Evolutionary conservation across 35 echinoderm and acorn worm species (phyloP), one percentile per base, ranked within the genome.

Genomic region (Heliocidaris tuberculata): DNA sequence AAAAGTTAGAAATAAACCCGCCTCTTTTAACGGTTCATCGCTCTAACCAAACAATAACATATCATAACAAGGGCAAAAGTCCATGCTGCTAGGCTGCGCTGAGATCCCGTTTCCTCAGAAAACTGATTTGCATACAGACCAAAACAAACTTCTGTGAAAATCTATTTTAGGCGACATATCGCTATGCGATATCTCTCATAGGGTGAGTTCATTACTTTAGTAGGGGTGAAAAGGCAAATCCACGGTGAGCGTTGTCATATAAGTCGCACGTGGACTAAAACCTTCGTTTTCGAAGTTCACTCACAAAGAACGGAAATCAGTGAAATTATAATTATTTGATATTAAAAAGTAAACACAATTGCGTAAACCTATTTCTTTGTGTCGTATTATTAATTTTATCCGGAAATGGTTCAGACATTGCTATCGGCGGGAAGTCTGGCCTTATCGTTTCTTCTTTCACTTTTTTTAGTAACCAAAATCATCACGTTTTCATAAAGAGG

Each of bases 91-190:
- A 19, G 21, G 65, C 65, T n/a, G 65, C 21, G 65, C 65, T 8
- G 24, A 56, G 52, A 10, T 56, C 11, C 15, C 7, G 27, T 56
- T 93, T 56, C 59, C 48, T 6, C 5, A n/a, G 21, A 31, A 50
- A 47, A 4, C 30, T 30, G 10, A 93, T 93, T 93, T 93, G 59
- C 59, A 93, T 93, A 93, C 12, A 93, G 48, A 93, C 48, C 87
- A 89, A 47, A 89, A 89, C 87, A 89, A 88, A 88, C 86, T 88
- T 88, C 86, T 19, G 86, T 48, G 47, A 88, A 19, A 89, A 31
- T 89, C 87, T 89, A 89, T 89, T 89, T 89, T 89, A 10, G 87
- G 31, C 87, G 11, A 21, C 65, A n/a, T 78, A 78, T 78, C 27
- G 65, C 65, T 78, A 78, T 78, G 65, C 65, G 65, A 78, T 27